Percentiles rank a stretch among this genome's conserved stretches.
Conservation (phyloP, 2,888 invertebrate species). For the Tupiocoris notatus region DNA sequence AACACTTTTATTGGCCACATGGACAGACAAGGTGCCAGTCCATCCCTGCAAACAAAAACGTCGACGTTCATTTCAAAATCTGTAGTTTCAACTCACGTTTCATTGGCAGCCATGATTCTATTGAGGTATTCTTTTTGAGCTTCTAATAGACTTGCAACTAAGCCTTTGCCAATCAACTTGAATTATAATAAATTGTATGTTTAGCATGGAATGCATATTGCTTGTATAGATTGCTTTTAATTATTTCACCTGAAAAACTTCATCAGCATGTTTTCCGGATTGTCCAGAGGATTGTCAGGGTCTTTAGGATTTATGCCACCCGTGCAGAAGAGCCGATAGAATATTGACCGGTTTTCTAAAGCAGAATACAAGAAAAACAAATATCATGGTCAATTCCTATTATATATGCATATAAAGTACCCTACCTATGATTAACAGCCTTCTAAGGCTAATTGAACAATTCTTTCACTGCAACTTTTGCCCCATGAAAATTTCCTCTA, state of each 20-base stretch:
- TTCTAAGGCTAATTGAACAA: no score
- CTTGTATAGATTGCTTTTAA: no score
- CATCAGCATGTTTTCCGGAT: conserved; percentile 86
- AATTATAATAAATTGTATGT: not conserved
- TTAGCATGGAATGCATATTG: not conserved
- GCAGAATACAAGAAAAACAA: conserved; percentile 33
- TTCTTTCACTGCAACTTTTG: no score
- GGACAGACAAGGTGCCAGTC: conserved; percentile 74
- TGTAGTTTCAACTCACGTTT: no score
- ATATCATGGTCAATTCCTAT: not conserved
- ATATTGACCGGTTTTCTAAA: conserved; percentile 65
- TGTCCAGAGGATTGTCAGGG: conserved; percentile 81
- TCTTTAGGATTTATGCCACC: conserved; percentile 84
- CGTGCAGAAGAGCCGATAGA: conserved; percentile 75
- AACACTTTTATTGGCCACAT: conserved; percentile 69
- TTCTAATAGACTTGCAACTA: no score
- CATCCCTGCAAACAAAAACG: conserved; percentile 60
- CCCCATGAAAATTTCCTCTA: no score
- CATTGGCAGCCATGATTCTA: no score
- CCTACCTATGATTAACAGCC: no score
- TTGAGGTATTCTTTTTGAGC: no score
- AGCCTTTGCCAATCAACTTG: no score
- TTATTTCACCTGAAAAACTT: conserved; percentile 66
- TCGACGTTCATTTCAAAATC: not conserved
- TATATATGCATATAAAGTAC: no score